These are phyloP conservation scores for Aspiorhynchus laticeps DNA, from an alignment of 2,113 vertebrate species.

Conservation along the genomic window DNA sequence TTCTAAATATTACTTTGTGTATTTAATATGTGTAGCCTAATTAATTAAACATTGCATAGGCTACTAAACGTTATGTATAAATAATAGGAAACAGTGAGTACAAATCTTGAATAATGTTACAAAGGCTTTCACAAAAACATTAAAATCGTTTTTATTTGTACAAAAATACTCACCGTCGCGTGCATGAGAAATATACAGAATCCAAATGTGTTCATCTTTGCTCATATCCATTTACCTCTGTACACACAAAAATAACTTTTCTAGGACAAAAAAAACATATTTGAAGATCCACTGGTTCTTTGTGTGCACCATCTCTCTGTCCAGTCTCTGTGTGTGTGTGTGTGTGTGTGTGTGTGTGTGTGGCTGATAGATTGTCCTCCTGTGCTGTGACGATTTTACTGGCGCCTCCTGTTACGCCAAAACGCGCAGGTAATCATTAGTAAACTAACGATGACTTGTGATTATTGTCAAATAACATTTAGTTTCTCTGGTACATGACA, in stretches of 20 bases:
- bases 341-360: background rate
- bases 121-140: background rate
- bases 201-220: slow-evolving; percentile 42
- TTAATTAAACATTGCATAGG: background rate
- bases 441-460: background rate
- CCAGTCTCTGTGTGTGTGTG: background rate
- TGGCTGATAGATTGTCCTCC: background rate
- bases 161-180: slow-evolving; percentile 36
- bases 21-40: background rate
- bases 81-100: background rate
- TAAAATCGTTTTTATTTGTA: background rate
- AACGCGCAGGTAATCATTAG: background rate
- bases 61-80: background rate
- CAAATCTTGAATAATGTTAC: background rate
- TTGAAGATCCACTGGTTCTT: background rate
- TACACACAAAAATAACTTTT: background rate
- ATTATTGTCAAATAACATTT: background rate
- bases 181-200: slow-evolving; percentile 13
- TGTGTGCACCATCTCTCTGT: slow-evolving; percentile 24
- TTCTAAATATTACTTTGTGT: background rate
- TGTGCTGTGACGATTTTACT: background rate
- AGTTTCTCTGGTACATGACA: background rate
- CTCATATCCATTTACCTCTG: slow-evolving; percentile 39
- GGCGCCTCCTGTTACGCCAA: background rate
- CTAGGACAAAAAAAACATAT: background rate